A percentile compares a stretch with the other conserved stretches of the same genome.
phyloP scores from a whole-genome alignment of 2,113 vertebrate genomes.

The Nyctibius bracteatus region DNA sequence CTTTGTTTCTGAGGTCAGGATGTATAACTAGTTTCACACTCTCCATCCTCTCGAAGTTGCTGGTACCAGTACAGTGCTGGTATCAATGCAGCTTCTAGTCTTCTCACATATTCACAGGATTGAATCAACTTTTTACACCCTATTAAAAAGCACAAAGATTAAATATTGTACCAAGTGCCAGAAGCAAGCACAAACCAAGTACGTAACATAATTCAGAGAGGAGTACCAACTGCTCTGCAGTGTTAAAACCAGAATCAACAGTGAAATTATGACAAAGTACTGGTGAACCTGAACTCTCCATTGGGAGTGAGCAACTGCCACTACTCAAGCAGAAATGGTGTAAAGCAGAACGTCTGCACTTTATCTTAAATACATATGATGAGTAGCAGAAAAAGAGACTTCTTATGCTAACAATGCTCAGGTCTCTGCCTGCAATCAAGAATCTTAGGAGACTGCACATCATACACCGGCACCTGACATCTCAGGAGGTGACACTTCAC shows the following conservation, averaged over 20 bases:
- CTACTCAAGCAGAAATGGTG: background rate
- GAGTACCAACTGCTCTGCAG: background rate
- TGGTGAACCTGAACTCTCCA: background rate
- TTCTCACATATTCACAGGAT: background rate
- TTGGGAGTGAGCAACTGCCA: background rate
- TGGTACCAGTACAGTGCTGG: background rate
- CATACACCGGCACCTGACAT: background rate
- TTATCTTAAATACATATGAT: background rate
- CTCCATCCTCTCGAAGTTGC: background rate
- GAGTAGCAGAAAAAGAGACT: background rate
- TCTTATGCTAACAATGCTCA: background rate
- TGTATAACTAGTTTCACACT: background rate
- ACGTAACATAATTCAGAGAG: background rate
- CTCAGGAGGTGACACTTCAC: background rate
- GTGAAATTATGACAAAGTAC: background rate
- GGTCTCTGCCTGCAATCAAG: background rate
- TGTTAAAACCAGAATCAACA: background rate
- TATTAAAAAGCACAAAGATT: background rate
- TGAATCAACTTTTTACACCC: background rate
- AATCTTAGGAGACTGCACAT: background rate
- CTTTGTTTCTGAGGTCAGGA: background rate
- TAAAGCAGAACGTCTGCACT: background rate
- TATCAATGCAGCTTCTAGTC: background rate
- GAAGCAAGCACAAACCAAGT: background rate
- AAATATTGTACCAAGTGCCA: background rate